Conservation (phyloP, 2,888 invertebrate species). For the Anthophora plumipes region DNA sequence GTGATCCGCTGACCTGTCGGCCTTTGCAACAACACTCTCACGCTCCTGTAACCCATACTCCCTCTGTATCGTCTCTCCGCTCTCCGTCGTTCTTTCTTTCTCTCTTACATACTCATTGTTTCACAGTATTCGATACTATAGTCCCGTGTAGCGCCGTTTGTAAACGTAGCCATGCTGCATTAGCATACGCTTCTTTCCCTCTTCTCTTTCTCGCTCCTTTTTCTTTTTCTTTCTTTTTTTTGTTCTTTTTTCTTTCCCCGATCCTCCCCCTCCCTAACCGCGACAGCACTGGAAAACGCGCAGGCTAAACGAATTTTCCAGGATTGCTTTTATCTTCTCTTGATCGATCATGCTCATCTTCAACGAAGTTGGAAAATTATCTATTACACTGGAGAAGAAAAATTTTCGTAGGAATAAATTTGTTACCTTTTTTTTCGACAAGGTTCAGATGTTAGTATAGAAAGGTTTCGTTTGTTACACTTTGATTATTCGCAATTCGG, state of each 20-base stretch:
- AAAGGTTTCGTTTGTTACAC: background rate
- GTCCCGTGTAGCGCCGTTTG: constrained; percentile 70
- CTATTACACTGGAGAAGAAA: too few species aligned
- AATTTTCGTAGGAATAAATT: too few species aligned
- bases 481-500: too few species aligned
- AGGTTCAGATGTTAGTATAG: background rate
- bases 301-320: constrained; percentile 28
- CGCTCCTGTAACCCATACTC: constrained; percentile 85
- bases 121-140: constrained; percentile 75
- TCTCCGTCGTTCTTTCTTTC: constrained; percentile 60
- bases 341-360: background rate
- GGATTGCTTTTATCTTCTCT: background rate
- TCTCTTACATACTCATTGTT: constrained; percentile 69
- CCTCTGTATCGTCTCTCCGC: constrained; percentile 78
- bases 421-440: background rate
- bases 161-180: constrained; percentile 71
- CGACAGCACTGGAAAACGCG: constrained; percentile 9
- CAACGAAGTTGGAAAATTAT: too few species aligned
- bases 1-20: constrained; percentile 85
- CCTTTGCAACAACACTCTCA: constrained; percentile 85
- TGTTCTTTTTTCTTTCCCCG: constrained; percentile 19
- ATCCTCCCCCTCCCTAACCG: background rate
- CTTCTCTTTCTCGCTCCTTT: constrained; percentile 35
- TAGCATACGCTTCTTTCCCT: constrained; percentile 64
- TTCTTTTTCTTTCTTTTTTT: too few species aligned